Evolutionary conservation across 2,113 vertebrate genomes (phyloP), one percentile per base, ranked within the genome.

Genomic region (Acrocephalus kingi): DNA sequence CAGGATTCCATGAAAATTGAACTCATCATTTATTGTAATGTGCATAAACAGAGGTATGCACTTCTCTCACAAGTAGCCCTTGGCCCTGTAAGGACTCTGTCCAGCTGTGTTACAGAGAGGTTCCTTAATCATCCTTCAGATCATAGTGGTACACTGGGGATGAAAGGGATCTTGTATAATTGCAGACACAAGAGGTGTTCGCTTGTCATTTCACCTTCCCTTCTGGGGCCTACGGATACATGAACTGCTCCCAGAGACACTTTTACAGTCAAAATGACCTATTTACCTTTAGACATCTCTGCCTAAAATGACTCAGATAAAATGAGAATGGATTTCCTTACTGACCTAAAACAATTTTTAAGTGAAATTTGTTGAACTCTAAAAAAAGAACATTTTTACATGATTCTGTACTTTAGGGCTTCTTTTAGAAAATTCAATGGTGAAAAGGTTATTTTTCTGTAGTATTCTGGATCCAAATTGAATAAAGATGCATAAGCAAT

Each of bases 21-120:
- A 48, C 8, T 5, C 23, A 20, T 89, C 71, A 63, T 91, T 86
- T 51, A 33, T 22, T 22, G 35, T 13, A 66, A 49, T 19, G n/a
- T 16, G 4, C 43, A 23, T 27, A 67, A 87, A 30, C 48, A 52
- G 6, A 67, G 31, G 33, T 27, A 30, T 2, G 3, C 0, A 0
- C 37, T 41, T 59, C 87, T 81, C 48, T 78, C 45, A 48, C 0
- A 1, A 48, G 43, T 2, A 67, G 39, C 12, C 19, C 33, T 74
- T 67, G 46, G 46, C 35, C 35, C 43, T 6, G 2, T 22, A 59
- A 20, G 4, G 22, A 17, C 23, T 68, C 28, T 56, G 55, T 17
- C 51, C 73, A 33, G 35, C 73, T 74, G 64, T 33, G 43, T 48
- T 49, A n/a, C 28, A 58, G 27, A 48, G 17, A 9, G 23, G n/a